Base-by-base conservation (phyloP, 2,888 invertebrate genomes). In the Callimorpha dominula region DNA sequence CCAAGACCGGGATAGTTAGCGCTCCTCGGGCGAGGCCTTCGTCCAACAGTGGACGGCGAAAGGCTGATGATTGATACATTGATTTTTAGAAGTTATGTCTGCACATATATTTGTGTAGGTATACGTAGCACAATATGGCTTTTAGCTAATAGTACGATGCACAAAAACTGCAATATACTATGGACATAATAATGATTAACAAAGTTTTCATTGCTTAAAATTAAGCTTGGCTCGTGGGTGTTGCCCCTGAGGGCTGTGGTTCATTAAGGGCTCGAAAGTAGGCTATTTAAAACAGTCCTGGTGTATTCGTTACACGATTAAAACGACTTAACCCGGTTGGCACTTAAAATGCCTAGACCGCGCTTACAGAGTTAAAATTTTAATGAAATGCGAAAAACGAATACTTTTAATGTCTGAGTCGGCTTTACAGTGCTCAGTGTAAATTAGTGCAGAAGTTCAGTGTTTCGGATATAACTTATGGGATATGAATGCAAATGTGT, bases 351-450 rank as follows among this genome's bases (percentile, higher is more conserved):
- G 87, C 88, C 88, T 87, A 89, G 86, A 88, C 90, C 89, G 88
- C 87, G 87, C 89, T 90, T 88, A 88, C 85, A 71, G 89, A 88
- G 87, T 89, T 90, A 82, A 90, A 89, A 89, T 90, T 92, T 92
- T 91, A 91, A 91, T 92, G 91, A 87, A 91, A 91, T 89, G 90
- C 88, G 87, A 89, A 90, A 89, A 90, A 83, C 76, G 79, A 79
- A 83, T 79, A 82, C 86, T 92, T 97, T 89, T 86, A 88, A 88
- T 87, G 89, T 86, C 82, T 78, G 79, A 84, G 84, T 84, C 78
- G 85, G 84, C 84, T 89, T 88, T 86, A 60, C 79, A 72, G 80
- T 74, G 78, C 81, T 83, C 78, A 71, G 76, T 83, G 82, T 85
- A 85, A 84, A 88, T 88, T 90, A 82, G 84, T 82, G 72, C 66